phyloP scores from a whole-genome alignment of 2,888 invertebrate species.

The Acronicta aceris region DNA sequence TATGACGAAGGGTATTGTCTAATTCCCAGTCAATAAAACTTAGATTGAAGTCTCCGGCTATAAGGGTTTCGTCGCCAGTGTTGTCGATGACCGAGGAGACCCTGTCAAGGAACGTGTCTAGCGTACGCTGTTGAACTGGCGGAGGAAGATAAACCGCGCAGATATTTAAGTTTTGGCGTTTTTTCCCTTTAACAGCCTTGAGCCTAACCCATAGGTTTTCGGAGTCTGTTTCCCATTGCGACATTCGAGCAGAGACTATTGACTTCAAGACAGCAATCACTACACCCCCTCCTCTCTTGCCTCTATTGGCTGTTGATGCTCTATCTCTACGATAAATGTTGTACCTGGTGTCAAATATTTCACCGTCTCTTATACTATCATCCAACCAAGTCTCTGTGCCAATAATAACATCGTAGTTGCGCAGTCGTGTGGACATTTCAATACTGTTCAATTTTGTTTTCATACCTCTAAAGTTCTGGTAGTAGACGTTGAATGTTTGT shows the following conservation, averaged over 20 bases:
- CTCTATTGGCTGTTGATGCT: background rate
- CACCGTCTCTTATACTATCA: background rate
- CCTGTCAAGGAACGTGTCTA: too few relatives aligned
- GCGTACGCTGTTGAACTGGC: too few relatives aligned
- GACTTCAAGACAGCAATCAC: constrained; percentile 4
- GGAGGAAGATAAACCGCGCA: constrained; percentile 7
- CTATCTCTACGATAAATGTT: constrained; percentile 2
- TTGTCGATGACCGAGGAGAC: background rate
- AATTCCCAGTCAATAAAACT: background rate
- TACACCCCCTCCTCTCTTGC: constrained; percentile 12
- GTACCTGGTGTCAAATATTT: background rate
- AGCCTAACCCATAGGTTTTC: constrained; percentile 11
- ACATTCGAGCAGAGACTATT: background rate
- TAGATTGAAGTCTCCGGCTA: constrained; percentile 10
- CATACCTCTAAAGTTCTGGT: constrained; percentile 1
- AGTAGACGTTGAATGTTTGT: background rate
- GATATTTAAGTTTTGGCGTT: background rate
- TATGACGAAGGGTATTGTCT: too few relatives aligned
- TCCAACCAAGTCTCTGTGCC: background rate
- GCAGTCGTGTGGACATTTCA: background rate
- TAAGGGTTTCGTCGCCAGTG: background rate
- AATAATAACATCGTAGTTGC: constrained; percentile 2
- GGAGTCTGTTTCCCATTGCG: constrained; percentile 1
- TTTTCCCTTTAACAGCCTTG: background rate
- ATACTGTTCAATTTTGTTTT: constrained; percentile 1